phyloP scores from a whole-genome alignment of 2,888 invertebrate species.

The Archips crataeganus region DNA sequence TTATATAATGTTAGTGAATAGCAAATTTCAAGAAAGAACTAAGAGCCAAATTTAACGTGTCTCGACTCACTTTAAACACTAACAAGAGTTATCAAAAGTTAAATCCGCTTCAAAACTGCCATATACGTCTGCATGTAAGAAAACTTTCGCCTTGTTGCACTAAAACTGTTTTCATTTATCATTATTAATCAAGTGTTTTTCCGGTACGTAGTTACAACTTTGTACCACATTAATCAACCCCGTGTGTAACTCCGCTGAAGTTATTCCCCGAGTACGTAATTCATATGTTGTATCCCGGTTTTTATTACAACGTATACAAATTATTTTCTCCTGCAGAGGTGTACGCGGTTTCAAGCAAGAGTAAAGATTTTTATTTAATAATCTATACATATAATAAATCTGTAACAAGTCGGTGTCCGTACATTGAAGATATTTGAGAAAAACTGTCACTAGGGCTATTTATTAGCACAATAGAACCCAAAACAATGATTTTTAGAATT shows the following conservation, averaged over 20 bases:
- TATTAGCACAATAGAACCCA: too few species aligned
- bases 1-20: background rate
- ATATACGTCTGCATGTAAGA: conserved; percentile 9
- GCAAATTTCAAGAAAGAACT: background rate
- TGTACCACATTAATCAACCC: conserved; percentile 33
- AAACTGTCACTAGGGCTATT: too few species aligned
- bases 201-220: conserved; percentile 33
- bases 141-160: conserved; percentile 3
- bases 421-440: too few species aligned
- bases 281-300: conserved; percentile 25
- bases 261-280: conserved; percentile 24
- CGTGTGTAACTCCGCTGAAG: conserved; percentile 23
- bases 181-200: conserved; percentile 35
- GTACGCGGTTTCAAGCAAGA: background rate
- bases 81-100: conserved; percentile 7
- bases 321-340: background rate
- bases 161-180: conserved; percentile 30
- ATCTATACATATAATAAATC: too few species aligned
- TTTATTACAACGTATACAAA: conserved; percentile 10
- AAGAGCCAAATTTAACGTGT: background rate
- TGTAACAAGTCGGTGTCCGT: too few species aligned
- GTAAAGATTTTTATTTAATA: background rate
- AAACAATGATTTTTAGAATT: too few species aligned
- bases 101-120: background rate
- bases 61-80: background rate